Conservation (phyloP, 2,797 vertebrate species). For the Chelon auratus region DNA sequence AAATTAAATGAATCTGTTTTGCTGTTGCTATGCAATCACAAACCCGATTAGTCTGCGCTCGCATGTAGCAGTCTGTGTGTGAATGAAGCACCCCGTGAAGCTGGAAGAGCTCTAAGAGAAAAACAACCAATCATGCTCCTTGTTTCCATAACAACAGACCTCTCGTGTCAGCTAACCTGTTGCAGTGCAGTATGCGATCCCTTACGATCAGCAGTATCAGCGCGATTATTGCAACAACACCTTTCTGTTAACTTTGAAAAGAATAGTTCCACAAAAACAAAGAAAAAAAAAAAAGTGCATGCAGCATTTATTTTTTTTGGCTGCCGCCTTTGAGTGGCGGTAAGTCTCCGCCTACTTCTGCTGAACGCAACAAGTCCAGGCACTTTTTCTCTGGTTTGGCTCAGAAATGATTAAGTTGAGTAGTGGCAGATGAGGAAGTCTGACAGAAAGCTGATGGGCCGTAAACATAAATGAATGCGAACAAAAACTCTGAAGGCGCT, state of each 20-base stretch:
- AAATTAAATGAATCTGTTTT: not conserved
- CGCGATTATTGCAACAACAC: too few relatives aligned
- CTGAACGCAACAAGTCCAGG: conserved; percentile 27
- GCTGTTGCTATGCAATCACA: conserved; percentile 28
- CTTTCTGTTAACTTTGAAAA: too few relatives aligned
- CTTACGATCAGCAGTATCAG: not conserved
- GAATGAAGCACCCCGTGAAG: conserved; percentile 11
- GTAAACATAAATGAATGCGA: not conserved
- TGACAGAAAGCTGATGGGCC: not conserved
- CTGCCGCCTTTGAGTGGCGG: not conserved
- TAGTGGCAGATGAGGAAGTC: not conserved
- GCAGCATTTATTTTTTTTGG: not conserved
- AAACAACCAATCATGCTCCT: conserved; percentile 20
- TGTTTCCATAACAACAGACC: conserved; percentile 62
- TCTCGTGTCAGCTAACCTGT: conserved; percentile 32
- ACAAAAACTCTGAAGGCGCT: not conserved
- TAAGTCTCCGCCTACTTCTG: conserved; percentile 15
- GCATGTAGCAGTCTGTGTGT: not conserved
- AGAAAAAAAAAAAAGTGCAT: not conserved
- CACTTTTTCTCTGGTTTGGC: conserved; percentile 4
- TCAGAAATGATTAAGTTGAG: conserved; percentile 6
- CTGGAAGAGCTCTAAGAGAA: not conserved
- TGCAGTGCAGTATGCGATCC: conserved; percentile 26
- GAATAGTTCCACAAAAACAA: not conserved
- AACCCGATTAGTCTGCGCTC: conserved; percentile 12